Evolutionary conservation across 2,888 invertebrate species (phyloP), one percentile per base, ranked within the genome.

Genomic region (Mythimna ferrago): DNA sequence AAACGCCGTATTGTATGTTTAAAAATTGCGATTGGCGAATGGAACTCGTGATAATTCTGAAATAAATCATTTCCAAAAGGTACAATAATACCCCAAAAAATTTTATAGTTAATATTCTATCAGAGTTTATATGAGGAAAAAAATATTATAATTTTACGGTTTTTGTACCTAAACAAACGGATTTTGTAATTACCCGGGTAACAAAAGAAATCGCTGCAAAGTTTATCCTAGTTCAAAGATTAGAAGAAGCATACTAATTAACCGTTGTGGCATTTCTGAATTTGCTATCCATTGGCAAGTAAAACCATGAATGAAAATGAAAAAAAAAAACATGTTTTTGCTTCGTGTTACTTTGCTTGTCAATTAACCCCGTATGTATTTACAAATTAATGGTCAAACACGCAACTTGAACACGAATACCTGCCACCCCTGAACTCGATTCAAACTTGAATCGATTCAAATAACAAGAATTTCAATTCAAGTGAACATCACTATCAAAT

Each of bases 401-500:
- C 81, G 81, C 64, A 62, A 78, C 58, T 66, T 35, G 14, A 76
- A 76, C 76, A 76, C 76, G 77, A 76, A 81, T 70, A 76, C 78
- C 63, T 74, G 53, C 56, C 76, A 74, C 75, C 63, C 80, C 62
- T 53, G 54, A 51, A 68, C 32, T 65, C 76, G 60, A 75, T 67
- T 57, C 58, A 6, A 32, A 44, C 35, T 19, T 38, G 54, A 70
- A 53, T 76, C 79, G 66, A 85, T 80, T 66, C 62, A 60, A 80
- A 63, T 69, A 54, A 66, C 54, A 72, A 73, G 70, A 82, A 80
- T 66, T 85, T 74, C 65, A 73, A 81, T 71, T 35, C 58, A 64
- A 56, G 56, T 21, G 63, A 76, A 77, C 85, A 80, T 82, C 85
- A 84, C 85, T 81, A 79, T 78, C 78, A 93, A 95, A 94, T 94